Evolutionary conservation across 2,888 invertebrate genomes (phyloP), one percentile per base, ranked within the genome.

Genomic region (Caenorhabditis sp.): DNA sequence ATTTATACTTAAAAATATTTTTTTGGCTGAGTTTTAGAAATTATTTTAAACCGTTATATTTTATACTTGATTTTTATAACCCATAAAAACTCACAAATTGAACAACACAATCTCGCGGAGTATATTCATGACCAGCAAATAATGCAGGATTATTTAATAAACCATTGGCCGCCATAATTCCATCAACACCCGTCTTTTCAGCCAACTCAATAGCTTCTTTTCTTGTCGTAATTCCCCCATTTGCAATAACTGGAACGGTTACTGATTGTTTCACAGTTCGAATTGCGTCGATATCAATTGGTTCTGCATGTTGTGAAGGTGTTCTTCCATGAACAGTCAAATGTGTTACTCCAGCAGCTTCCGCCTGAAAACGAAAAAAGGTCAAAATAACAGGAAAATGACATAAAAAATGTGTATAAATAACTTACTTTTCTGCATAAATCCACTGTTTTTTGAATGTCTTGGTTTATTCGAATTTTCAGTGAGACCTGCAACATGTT

Each of bases 281-380:
- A 68, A 97, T 91, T 27, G 92, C 92, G 20, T 91, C 91, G 27
- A 91, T 85, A 88, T 95, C 91, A 14, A 91, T 90, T 1, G 91
- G 90, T 71, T 93, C 92, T 83, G 91, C 91, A 88, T 93, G 92
- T 87, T 95, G 93, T 52, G 70, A 63, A 1, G 75, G 92, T n/a
- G 95, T 96, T 67, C 97, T 91, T 0, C 94, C 96, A 90, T 99
- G 97, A 27, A 97, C 91, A 0, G 94, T 93, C 43, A 99, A 88
- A 90, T 94, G 97, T 62, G 93, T 77, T 0, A 82, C 82, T 31
- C 82, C 82, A 10, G 82, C 82, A 7, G 76, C 64, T 61, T 79
- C 82, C 10, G 82, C 82, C 73, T 76, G 21, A 26, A 43, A 21
- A 50, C n/a, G n/a, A 50, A 49, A 20, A 10, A 43, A 14, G 17